phyloP scores from a whole-genome alignment of 2,113 vertebrate species.

The Paradoxurus hermaphroditus region DNA sequence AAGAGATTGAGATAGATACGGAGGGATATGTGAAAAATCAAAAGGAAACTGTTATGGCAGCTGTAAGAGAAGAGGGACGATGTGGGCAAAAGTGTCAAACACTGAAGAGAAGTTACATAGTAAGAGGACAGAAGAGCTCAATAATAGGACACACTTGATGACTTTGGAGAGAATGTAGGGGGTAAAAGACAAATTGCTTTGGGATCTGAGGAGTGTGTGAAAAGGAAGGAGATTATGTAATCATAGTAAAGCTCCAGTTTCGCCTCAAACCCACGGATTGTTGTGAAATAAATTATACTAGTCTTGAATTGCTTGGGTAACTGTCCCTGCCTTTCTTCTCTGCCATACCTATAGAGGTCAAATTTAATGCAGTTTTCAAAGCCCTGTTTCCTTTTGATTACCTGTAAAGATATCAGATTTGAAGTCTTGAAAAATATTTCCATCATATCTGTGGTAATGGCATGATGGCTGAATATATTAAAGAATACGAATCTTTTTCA shows the following conservation, averaged over 20 bases:
- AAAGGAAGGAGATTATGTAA: neutral
- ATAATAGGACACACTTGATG: neutral
- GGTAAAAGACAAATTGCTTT: neutral
- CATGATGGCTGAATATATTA: constrained; percentile 9
- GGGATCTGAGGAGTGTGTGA: neutral
- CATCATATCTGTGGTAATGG: neutral
- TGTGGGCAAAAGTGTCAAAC: neutral
- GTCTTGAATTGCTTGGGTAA: constrained; percentile 30
- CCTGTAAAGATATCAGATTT: neutral
- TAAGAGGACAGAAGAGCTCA: neutral
- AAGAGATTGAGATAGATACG: neutral
- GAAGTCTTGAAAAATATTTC: constrained; percentile 53
- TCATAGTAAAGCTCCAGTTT: neutral
- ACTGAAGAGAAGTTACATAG: neutral
- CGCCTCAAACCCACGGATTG: neutral
- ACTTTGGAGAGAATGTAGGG: neutral
- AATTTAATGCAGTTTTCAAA: constrained; percentile 30
- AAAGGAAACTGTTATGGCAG: neutral
- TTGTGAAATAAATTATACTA: constrained; percentile 33
- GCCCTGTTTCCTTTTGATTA: constrained; percentile 38
- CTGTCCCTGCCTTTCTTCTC: neutral
- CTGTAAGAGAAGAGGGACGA: neutral
- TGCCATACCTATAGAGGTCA: constrained; percentile 6
- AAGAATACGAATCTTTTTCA: constrained; percentile 50
- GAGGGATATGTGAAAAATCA: neutral